Evolutionary conservation across 2,113 vertebrate species (phyloP).

Genomic region (Brachypteracias leptosomus): DNA sequence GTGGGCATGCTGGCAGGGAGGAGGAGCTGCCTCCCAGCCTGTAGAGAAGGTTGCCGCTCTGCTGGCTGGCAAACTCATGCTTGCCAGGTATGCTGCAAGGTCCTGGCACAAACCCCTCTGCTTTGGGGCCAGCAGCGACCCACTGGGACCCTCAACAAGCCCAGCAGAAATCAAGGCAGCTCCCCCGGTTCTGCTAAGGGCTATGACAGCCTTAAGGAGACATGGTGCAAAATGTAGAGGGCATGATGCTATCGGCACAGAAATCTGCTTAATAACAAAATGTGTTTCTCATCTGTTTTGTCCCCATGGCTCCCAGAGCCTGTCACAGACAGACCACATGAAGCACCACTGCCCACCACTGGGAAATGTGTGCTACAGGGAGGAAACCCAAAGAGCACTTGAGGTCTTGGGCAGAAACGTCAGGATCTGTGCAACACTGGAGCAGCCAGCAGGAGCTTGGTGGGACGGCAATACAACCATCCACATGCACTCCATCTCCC

Average conservation of each 20-base stretch:
- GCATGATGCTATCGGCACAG: not conserved
- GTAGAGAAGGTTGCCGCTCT: not conserved
- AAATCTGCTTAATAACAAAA: not conserved
- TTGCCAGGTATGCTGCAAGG: not conserved
- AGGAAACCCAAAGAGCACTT: not conserved
- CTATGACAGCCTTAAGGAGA: not conserved
- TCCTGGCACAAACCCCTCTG: not conserved
- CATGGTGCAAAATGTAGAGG: not conserved
- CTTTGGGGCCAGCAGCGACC: not conserved
- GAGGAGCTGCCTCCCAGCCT: not conserved
- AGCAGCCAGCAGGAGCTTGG: not conserved
- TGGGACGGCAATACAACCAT: not conserved
- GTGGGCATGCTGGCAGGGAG: not conserved
- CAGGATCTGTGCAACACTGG: not conserved
- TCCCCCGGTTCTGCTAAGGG: not conserved
- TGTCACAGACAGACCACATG: not conserved
- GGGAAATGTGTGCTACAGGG: not conserved
- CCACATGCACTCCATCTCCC: not conserved
- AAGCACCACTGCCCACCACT: not conserved
- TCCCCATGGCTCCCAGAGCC: not conserved
- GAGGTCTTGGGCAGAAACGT: not conserved
- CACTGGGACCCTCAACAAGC: not conserved
- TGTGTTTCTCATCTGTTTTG: not conserved
- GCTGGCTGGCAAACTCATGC: not conserved
- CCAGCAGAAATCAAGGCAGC: slow-evolving; percentile 16